Percentiles rank a stretch among this genome's conserved stretches.
These are phyloP conservation scores for Saimiri boliviensis DNA, from an alignment of 2,113 vertebrate species.

Conservation along the genomic window DNA sequence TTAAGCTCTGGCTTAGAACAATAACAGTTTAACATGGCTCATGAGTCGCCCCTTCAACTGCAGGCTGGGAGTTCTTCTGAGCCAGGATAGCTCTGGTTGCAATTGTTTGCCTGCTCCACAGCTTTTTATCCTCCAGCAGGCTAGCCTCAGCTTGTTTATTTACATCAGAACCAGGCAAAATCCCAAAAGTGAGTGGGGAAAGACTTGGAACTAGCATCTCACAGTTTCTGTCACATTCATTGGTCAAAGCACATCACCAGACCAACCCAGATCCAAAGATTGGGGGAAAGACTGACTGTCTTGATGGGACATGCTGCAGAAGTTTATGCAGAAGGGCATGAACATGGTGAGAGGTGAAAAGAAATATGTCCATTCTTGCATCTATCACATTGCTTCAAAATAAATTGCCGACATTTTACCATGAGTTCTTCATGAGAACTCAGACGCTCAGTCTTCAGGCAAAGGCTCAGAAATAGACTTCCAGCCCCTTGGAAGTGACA, in stretches of 20 bases:
- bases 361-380: too few species aligned
- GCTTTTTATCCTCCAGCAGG: not conserved
- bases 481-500: not conserved
- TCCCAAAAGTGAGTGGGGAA: conserved; percentile 1
- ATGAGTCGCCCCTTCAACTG: not conserved
- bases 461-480: not conserved
- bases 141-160: not conserved
- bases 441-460: not conserved
- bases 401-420: not conserved
- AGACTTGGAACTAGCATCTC: not conserved
- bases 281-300: not conserved
- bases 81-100: not conserved
- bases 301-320: not conserved
- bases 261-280: not conserved
- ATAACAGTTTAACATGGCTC: not conserved
- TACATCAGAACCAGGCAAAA: not conserved
- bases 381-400: not conserved
- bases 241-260: not conserved
- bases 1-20: not conserved
- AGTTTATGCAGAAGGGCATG: not conserved
- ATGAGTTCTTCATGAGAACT: not conserved
- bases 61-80: not conserved
- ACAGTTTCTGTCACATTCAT: not conserved
- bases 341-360: not conserved
- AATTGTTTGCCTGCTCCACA: not conserved